These are phyloP conservation scores for Chlorops oryzae DNA, from an alignment of 1,140 invertebrate species.

Conservation along the genomic window DNA sequence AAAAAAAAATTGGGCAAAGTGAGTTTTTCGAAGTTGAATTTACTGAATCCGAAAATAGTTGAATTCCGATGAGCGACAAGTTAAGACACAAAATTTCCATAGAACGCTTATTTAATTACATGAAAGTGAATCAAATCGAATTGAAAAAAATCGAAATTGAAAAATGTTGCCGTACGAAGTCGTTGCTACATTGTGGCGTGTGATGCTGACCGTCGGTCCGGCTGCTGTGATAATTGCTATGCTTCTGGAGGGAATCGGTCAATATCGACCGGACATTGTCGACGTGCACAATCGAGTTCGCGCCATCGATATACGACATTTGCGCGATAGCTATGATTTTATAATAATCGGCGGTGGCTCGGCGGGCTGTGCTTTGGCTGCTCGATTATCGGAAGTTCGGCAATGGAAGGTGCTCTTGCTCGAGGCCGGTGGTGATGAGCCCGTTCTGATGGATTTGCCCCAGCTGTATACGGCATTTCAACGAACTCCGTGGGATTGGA, in stretches of 20 bases:
- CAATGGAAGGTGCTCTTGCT: conserved; percentile 67
- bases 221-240: conserved; percentile 57
- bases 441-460: conserved; percentile 66
- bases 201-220: conserved; percentile 57
- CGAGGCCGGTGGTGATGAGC: conserved; percentile 78
- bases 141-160: not conserved
- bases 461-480: conserved; percentile 67
- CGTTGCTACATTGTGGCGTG: conserved; percentile 48
- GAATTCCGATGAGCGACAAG: too few species aligned
- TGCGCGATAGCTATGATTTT: conserved; percentile 63
- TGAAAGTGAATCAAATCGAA: too few species aligned
- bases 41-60: too few species aligned
- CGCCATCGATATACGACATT: conserved; percentile 47
- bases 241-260: conserved; percentile 54
- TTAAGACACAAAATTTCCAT: too few species aligned
- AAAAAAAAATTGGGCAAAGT: too few species aligned
- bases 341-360: conserved; percentile 77
- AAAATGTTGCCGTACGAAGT: conserved; percentile 31
- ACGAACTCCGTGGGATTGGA: conserved; percentile 68
- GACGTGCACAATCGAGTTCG: conserved; percentile 55
- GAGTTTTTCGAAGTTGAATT: too few species aligned
- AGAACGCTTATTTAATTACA: too few species aligned
- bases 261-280: conserved; percentile 61
- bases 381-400: conserved; percentile 63
- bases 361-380: conserved; percentile 74